Evolutionary conservation across 2,797 vertebrate genomes (phyloP).

Genomic region (Acridotheres tristis): DNA sequence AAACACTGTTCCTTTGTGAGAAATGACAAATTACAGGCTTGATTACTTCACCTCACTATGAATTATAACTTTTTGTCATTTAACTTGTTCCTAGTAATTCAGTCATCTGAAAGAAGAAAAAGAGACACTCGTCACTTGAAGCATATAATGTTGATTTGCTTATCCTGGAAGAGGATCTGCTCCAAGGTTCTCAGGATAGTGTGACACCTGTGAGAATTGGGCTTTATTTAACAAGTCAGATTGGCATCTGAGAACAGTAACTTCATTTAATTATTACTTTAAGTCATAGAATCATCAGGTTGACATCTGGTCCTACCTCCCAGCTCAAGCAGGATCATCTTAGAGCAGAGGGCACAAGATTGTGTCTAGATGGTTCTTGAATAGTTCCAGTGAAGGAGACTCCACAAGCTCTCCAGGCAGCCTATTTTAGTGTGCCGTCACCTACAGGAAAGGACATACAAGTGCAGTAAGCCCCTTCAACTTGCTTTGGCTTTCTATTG

Average conservation of each 20-base stretch:
- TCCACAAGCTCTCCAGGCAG: not conserved
- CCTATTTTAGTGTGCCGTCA: not conserved
- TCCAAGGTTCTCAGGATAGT: fast-evolving
- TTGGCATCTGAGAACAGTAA: fast-evolving
- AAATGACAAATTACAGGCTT: not conserved
- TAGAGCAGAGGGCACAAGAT: not conserved
- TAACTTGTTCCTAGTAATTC: not conserved
- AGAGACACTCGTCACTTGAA: not conserved
- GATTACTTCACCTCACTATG: not conserved
- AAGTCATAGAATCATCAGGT: not conserved
- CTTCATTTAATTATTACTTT: fast-evolving
- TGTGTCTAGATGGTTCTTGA: not conserved
- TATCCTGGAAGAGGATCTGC: not conserved
- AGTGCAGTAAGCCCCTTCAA: not conserved
- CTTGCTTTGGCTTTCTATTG: not conserved
- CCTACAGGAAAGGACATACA: not conserved
- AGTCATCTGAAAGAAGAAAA: not conserved
- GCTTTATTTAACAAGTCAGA: not conserved
- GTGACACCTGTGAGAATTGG: not conserved
- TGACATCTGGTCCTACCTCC: not conserved
- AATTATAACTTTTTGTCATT: not conserved
- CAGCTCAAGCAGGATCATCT: not conserved
- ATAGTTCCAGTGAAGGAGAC: not conserved
- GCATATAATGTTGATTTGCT: not conserved
- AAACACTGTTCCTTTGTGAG: not conserved